Evolutionary conservation across 2,113 vertebrate genomes (phyloP).

Genomic region (Struthio camelus): DNA sequence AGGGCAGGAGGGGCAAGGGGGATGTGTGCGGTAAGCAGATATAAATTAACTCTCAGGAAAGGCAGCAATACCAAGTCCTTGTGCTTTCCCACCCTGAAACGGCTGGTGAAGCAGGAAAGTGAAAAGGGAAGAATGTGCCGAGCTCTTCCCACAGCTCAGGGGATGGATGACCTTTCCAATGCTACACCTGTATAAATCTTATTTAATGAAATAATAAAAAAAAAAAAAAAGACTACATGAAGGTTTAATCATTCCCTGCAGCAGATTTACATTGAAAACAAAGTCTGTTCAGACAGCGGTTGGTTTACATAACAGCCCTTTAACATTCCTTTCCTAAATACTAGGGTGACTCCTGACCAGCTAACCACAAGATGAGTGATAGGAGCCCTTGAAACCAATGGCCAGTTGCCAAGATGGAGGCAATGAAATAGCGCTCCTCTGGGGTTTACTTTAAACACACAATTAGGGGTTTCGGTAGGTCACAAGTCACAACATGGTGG

Average conservation of each 20-base stretch:
- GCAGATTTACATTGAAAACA: conserved; percentile 68
- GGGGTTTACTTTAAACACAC: background rate
- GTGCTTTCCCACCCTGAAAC: background rate
- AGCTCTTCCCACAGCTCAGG: conserved; percentile 62
- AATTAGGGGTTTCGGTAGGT: background rate
- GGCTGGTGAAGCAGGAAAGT: background rate
- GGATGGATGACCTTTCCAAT: conserved; percentile 75
- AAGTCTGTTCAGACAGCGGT: conserved; percentile 32
- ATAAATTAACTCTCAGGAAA: conserved; percentile 25
- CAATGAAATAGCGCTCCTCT: background rate
- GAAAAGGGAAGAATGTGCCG: background rate
- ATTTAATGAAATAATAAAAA: conserved; percentile 77
- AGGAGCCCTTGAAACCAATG: background rate
- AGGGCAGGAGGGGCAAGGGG: background rate
- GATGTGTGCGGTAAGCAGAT: background rate
- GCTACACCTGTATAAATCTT: conserved; percentile 79
- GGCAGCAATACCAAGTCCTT: background rate
- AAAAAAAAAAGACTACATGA: conserved; percentile 64
- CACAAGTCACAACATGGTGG: background rate
- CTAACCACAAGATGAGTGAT: background rate
- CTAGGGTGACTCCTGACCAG: background rate
- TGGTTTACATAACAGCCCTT: conserved; percentile 45
- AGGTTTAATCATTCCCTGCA: conserved; percentile 75
- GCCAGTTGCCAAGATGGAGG: background rate
- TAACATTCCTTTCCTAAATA: conserved; percentile 30